These are phyloP conservation scores for Albula goreensis DNA, from an alignment of 2,113 vertebrate species.

Conservation along the genomic window DNA sequence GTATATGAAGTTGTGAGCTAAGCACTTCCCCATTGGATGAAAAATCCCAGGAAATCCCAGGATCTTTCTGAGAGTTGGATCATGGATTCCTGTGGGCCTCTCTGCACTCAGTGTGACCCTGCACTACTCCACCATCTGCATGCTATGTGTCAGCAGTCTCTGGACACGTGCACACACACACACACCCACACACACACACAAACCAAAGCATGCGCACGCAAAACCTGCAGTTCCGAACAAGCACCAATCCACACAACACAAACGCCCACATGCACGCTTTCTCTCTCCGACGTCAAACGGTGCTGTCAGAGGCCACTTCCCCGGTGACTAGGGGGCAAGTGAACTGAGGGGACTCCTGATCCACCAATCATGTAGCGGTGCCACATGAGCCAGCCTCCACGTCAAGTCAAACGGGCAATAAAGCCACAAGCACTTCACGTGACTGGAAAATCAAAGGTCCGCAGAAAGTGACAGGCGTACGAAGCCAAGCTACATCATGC, in stretches of 20 bases:
- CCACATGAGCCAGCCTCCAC: too few relatives aligned
- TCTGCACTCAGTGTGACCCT: not conserved
- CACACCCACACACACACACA: too few relatives aligned
- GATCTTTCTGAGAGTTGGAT: not conserved
- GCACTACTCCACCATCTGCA: not conserved
- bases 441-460: not conserved
- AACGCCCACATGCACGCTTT: not conserved
- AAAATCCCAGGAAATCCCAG: conserved; percentile 2
- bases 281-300: too few relatives aligned
- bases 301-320: not conserved
- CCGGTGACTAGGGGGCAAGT: not conserved
- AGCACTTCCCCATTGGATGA: conserved; percentile 7
- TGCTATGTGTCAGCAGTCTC: not conserved
- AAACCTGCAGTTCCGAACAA: too few relatives aligned
- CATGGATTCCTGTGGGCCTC: not conserved
- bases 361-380: not conserved
- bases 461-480: not conserved
- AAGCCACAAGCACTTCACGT: not conserved
- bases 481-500: not conserved
- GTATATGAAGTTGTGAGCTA: not conserved
- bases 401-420: not conserved
- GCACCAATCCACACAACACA: not conserved
- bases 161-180: not conserved
- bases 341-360: not conserved
- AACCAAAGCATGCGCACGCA: too few relatives aligned